Percentiles rank a stretch among this genome's conserved stretches.
phyloP scores from a whole-genome alignment of 2,888 invertebrate genomes.

The Drosophila austrosaltans region DNA sequence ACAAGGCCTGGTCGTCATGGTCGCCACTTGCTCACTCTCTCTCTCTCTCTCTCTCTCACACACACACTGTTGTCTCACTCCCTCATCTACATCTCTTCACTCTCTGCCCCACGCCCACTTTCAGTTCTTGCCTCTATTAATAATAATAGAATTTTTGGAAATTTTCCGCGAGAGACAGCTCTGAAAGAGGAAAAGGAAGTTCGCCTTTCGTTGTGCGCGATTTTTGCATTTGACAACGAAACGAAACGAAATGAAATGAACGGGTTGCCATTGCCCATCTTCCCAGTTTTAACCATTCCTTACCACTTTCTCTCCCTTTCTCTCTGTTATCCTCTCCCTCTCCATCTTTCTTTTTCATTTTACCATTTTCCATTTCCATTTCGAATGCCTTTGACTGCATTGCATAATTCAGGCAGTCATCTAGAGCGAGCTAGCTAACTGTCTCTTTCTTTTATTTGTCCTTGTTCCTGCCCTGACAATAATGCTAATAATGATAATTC shows the following conservation, averaged over 20 bases:
- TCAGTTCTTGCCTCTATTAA: slow-evolving; percentile 54
- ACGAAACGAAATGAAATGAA: slow-evolving; percentile 53
- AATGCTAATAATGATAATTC: slow-evolving; percentile 69
- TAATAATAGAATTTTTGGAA: slow-evolving; percentile 78
- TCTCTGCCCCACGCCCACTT: too few relatives aligned
- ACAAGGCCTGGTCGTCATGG: slow-evolving; percentile 63
- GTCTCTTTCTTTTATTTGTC: slow-evolving; percentile 34
- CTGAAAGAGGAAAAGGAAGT: slow-evolving; percentile 69
- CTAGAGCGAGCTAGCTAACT: background rate
- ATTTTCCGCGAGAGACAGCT: slow-evolving; percentile 58
- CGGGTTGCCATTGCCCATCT: slow-evolving; percentile 49
- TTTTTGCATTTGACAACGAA: slow-evolving; percentile 69
- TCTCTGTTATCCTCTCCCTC: background rate
- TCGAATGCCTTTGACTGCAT: slow-evolving; percentile 31
- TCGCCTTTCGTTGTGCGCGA: slow-evolving; percentile 58
- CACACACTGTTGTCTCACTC: too few relatives aligned
- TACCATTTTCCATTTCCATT: slow-evolving; percentile 16
- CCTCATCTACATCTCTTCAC: too few relatives aligned
- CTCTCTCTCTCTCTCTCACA: background rate
- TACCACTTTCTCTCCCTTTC: slow-evolving; percentile 26
- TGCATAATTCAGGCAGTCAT: slow-evolving; percentile 43
- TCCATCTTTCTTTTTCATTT: background rate
- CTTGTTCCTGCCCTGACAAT: slow-evolving; percentile 52
- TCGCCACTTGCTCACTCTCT: slow-evolving; percentile 26
- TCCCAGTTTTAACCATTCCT: slow-evolving; percentile 15